phyloP scores from a whole-genome alignment of 2,888 invertebrate species.

The Graphium colonna region DNA sequence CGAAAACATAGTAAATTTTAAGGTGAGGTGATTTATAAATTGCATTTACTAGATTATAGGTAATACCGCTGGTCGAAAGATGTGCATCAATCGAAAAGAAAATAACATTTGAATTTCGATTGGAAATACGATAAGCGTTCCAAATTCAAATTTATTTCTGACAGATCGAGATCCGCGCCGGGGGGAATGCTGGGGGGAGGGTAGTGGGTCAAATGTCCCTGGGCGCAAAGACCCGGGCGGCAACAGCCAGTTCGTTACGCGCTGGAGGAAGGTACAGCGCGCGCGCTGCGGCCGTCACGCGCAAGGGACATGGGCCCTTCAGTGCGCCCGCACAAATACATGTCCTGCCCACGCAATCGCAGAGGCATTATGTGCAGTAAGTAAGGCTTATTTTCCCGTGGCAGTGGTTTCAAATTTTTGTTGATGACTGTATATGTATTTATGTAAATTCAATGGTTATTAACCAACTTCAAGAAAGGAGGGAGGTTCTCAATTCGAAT shows the following conservation, averaged over 20 bases:
- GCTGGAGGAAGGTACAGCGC: constrained; percentile 93
- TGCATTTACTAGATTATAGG: too few relatives aligned
- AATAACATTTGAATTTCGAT: too few relatives aligned
- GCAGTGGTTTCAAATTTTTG: too few relatives aligned
- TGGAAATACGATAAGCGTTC: too few relatives aligned
- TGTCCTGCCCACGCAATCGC: constrained; percentile 82
- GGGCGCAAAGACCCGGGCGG: constrained; percentile 93
- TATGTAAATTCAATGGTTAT: background rate
- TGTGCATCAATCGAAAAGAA: too few relatives aligned
- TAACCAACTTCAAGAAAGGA: too few relatives aligned
- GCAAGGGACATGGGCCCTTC: constrained; percentile 93
- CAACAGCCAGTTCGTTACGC: constrained; percentile 93
- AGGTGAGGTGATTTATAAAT: too few relatives aligned
- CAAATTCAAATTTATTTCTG: background rate
- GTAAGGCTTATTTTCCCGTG: constrained; percentile 31
- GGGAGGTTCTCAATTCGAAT: too few relatives aligned
- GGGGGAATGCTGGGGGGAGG: constrained; percentile 56
- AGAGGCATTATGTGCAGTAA: constrained; percentile 72
- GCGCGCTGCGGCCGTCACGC: constrained; percentile 93
- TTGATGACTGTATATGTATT: background rate
- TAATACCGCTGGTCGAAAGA: too few relatives aligned
- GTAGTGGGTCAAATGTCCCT: constrained; percentile 90
- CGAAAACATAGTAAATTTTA: too few relatives aligned
- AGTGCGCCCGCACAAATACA: constrained; percentile 87
- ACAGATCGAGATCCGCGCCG: constrained; percentile 69